A percentile compares a stretch with the other conserved stretches of the same genome.
Evolutionary conservation across 64 coral and sea anemone genomes (phyloP).

Genomic region (Cladopsammia gracilis): DNA sequence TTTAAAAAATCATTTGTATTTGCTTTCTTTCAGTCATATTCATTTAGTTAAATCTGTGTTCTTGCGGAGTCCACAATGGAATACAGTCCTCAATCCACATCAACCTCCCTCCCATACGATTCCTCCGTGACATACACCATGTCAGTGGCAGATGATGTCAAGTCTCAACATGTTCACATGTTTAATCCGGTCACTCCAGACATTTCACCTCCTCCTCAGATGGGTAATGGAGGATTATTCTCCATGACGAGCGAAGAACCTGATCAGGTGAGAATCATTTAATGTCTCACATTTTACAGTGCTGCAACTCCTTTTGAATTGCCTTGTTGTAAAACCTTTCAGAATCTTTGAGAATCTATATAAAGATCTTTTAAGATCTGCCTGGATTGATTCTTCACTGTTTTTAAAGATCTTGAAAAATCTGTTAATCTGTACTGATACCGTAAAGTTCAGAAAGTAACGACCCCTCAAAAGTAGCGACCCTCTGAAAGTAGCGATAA

Average conservation of each 20-base stretch:
- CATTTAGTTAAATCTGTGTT: neutral
- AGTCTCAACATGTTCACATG: conserved; percentile 44
- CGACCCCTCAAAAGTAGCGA: too few relatives aligned
- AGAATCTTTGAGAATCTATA: too few relatives aligned
- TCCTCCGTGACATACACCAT: conserved; percentile 4
- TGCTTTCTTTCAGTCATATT: neutral
- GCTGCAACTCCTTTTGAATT: too few relatives aligned
- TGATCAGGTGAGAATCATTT: conserved; percentile 1
- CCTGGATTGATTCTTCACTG: too few relatives aligned
- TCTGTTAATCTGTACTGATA: too few relatives aligned
- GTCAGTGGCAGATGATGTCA: conserved; percentile 78
- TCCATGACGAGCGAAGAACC: neutral
- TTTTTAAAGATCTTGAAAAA: too few relatives aligned
- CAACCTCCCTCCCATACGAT: conserved; percentile 10
- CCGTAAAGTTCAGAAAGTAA: too few relatives aligned
- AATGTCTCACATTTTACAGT: neutral
- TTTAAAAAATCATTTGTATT: too few relatives aligned
- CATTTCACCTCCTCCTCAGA: conserved; percentile 74
- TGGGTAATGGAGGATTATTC: neutral
- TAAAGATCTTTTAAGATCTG: too few relatives aligned
- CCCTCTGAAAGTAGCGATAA: too few relatives aligned
- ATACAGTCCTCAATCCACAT: conserved; percentile 26
- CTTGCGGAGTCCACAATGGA: conserved; percentile 4
- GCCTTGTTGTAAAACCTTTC: too few relatives aligned
- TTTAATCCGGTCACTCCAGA: conserved; percentile 94